Conservation (phyloP, 1,140 invertebrate genomes). For the Trichogramma pretiosum region DNA sequence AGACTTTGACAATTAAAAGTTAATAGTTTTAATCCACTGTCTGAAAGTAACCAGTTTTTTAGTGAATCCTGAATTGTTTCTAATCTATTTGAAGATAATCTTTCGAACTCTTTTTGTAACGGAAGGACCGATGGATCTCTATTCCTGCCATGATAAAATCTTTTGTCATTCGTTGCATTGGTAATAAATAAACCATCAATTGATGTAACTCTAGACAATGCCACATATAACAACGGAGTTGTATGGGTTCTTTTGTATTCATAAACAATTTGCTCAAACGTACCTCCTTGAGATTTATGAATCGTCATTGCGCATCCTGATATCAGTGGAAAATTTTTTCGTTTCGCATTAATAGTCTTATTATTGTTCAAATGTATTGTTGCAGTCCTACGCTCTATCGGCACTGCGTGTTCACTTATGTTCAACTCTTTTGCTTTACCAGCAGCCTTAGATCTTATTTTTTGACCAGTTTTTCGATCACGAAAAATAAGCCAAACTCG, state of each 20-base stretch:
- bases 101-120: background rate
- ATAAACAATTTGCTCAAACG: background rate
- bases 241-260: background rate
- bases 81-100: background rate
- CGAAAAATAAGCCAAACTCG: constrained; percentile 21
- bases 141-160: background rate
- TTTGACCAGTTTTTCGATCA: constrained; percentile 17
- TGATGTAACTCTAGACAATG: background rate
- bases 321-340: constrained; percentile 29
- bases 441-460: constrained; percentile 19
- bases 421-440: constrained; percentile 7
- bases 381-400: constrained; percentile 26
- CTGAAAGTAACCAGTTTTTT: background rate
- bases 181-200: background rate
- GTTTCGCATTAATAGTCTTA: constrained; percentile 27
- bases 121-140: background rate
- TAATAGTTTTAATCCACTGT: constrained; percentile 3
- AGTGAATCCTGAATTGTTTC: background rate
- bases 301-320: constrained; percentile 28
- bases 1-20: constrained; percentile 21
- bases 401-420: constrained; percentile 15
- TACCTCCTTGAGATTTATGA: constrained; percentile 11
- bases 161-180: background rate
- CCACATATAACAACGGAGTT: background rate
- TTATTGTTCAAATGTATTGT: constrained; percentile 25